Conservation (phyloP, 2,888 invertebrate genomes). For the Drosophila longiperda region DNA sequence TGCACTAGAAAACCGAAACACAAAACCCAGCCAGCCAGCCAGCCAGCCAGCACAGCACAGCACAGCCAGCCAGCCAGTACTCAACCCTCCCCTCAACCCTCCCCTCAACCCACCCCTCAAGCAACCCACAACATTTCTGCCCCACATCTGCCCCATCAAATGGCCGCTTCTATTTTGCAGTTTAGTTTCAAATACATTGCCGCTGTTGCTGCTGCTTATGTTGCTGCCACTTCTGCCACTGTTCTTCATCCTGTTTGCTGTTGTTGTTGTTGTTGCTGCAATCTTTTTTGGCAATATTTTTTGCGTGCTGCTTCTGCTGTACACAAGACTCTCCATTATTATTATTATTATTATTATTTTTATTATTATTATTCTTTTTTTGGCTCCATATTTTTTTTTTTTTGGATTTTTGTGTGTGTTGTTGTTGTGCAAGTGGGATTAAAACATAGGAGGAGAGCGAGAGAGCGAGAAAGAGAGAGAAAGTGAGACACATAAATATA, state of each 20-base stretch:
- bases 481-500: not conserved
- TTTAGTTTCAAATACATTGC: conserved; percentile 77
- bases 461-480: conserved; percentile 1
- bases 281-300: conserved; percentile 60
- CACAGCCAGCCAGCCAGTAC: not conserved
- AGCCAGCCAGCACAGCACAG: not conserved
- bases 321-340: conserved; percentile 75
- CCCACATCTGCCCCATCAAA: not conserved
- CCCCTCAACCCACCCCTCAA: not conserved
- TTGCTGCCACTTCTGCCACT: conserved; percentile 1
- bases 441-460: conserved; percentile 16
- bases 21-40: not conserved
- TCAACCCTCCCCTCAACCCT: not conserved
- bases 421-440: conserved; percentile 58
- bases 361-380: conserved; percentile 32
- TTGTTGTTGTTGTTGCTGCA: conserved; percentile 4
- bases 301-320: conserved; percentile 59
- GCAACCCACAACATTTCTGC: not conserved
- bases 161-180: conserved; percentile 72
- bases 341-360: conserved; percentile 79
- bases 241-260: not conserved
- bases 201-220: conserved; percentile 13
- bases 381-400: conserved; percentile 37
- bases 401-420: conserved; percentile 5
- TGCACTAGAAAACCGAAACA: conserved; percentile 44